Percentiles rank a stretch among this genome's conserved stretches.
Evolutionary conservation across 2,888 invertebrate genomes (phyloP).

Genomic region (Ethmia dodecea): DNA sequence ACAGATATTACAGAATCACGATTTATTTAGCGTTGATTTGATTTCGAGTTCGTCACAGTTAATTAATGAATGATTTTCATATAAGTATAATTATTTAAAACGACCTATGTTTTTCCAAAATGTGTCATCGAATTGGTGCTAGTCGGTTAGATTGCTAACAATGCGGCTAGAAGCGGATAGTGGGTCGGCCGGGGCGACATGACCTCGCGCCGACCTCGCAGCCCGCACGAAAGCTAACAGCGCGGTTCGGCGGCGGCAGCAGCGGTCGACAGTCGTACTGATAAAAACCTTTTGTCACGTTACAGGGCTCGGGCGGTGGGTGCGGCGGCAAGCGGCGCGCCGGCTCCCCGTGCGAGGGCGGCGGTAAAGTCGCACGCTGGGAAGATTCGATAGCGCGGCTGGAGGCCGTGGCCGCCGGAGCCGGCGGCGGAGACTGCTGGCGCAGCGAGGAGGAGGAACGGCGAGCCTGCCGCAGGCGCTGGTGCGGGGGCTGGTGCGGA

Average conservation of each 20-base stretch:
- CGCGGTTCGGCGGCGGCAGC: conserved; percentile 1
- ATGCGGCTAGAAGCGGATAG: neutral
- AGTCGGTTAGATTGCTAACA: neutral
- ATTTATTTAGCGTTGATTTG: too few species aligned
- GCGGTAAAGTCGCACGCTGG: conserved; percentile 73
- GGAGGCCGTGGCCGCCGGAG: conserved; percentile 79
- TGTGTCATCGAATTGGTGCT: neutral
- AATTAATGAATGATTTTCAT: too few species aligned
- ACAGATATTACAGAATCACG: too few species aligned
- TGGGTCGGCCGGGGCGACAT: conserved; percentile 1
- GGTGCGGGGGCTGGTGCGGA: conserved; percentile 76
- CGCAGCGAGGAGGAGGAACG: conserved; percentile 74
- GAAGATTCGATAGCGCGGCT: conserved; percentile 71
- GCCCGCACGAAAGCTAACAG: conserved; percentile 1
- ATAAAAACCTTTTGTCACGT: conserved; percentile 24
- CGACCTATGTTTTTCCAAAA: too few species aligned
- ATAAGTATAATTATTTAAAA: neutral
- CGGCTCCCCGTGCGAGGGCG: conserved; percentile 69
- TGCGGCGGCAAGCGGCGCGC: conserved; percentile 75
- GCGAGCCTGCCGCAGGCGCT: conserved; percentile 74
- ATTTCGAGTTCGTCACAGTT: too few species aligned
- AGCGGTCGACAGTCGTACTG: conserved; percentile 8
- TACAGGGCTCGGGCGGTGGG: conserved; percentile 74
- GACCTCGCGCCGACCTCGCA: conserved; percentile 12
- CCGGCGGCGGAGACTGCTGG: conserved; percentile 79